Conservation (phyloP, 2,113 vertebrate species). For the Butorides virescens region DNA sequence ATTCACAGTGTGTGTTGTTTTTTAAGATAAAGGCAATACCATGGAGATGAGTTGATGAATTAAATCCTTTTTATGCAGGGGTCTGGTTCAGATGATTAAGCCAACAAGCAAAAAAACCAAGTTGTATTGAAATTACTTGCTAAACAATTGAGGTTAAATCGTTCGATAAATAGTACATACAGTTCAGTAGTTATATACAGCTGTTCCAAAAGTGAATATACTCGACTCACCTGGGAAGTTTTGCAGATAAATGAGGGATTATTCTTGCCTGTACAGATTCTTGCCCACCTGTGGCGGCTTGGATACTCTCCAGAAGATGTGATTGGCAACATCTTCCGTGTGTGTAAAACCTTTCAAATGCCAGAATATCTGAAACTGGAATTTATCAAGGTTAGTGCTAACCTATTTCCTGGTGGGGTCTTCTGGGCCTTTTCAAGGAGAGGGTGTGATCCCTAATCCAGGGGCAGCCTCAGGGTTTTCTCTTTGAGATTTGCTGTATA, state of each 20-base stretch:
- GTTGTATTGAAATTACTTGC: not conserved
- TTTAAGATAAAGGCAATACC: not conserved
- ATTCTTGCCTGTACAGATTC: slow-evolving; percentile 71
- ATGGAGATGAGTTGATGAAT: not conserved
- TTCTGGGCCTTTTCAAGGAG: not conserved
- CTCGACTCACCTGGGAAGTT: not conserved
- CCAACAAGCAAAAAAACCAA: not conserved
- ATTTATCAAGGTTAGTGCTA: slow-evolving; percentile 89
- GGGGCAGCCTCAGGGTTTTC: not conserved
- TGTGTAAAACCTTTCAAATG: slow-evolving; percentile 96
- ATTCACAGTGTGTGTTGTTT: not conserved
- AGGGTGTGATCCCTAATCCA: not conserved
- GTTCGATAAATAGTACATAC: not conserved
- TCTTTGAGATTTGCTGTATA: not conserved
- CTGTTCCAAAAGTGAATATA: not conserved
- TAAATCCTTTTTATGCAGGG: not conserved
- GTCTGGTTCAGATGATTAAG: not conserved
- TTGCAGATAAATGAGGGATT: not conserved
- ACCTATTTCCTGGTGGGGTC: not conserved
- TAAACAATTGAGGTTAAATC: not conserved
- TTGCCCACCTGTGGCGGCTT: slow-evolving; percentile 94
- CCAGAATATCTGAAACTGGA: slow-evolving; percentile 96
- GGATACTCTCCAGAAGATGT: slow-evolving; percentile 96
- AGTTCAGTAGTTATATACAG: not conserved
- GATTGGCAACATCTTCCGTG: slow-evolving; percentile 95